Evolutionary conservation across 2,888 invertebrate species (phyloP), one percentile per base, ranked within the genome.

Genomic region (Scaptomyza polygonia): DNA sequence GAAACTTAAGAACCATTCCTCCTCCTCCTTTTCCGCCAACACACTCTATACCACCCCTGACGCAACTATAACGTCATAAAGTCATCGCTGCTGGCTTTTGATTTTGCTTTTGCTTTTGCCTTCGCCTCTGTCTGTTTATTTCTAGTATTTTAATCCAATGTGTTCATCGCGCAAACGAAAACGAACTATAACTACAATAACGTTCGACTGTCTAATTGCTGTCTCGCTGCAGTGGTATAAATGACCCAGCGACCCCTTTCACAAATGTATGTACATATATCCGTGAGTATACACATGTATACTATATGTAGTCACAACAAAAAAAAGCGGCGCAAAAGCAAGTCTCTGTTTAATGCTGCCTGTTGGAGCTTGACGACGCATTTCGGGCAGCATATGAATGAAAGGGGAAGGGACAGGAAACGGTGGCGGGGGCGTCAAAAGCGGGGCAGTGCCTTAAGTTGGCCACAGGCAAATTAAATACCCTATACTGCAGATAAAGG

Each of bases 301-400:
- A 2, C 8, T 8, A 3, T 39, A 16, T 14, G 8, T 14, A 36
- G 3, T 14, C n/a, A 36, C 5, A 34, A 14, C 18, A n/a, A 16
- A 16, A 9, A 39, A 36, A 4, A 30, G 2, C 9, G 11, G 6
- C 25, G 29, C 0, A 8, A 14, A 25, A 29, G 42, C 42, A 53
- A 53, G 65, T 75, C 80, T 67, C 49, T 59, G 70, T 67, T n/a
- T 21, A n/a, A n/a, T 47, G 53, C 64, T 76, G 71, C 30, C 86
- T 88, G 78, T 85, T 85, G 71, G 83, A 76, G 86, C 88, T 82
- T 85, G 78, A 87, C 86, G 79, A 70, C 42, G 49, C 65, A 56
- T 73, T 53, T 43, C 34, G 16, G 69, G 21, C 59, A 55, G 47
- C 62, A 73, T 47, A 40, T 36, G 68, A 27, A 40, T 42, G 29